Evolutionary conservation across 2,888 invertebrate species (phyloP).

Genomic region (Dilophus febrilis): DNA sequence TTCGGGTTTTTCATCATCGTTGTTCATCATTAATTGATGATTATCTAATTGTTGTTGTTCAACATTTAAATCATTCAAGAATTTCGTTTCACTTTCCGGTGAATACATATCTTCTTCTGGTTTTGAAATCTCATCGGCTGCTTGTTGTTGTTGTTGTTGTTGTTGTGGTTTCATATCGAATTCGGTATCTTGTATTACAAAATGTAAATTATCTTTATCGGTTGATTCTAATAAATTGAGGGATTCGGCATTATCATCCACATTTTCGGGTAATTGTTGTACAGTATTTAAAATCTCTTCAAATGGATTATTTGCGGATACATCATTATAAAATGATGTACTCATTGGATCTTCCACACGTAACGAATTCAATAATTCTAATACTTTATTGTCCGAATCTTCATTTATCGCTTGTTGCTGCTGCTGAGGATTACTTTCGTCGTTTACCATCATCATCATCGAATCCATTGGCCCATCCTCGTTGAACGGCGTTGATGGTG

Average conservation of each 20-base stretch:
- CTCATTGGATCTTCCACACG: constrained; percentile 9
- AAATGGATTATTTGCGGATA: neutral
- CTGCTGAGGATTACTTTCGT: no score
- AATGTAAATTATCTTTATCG: neutral
- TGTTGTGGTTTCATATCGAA: constrained; percentile 1
- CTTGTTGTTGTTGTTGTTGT: neutral
- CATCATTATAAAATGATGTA: constrained; percentile 8
- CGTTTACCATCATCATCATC: no score
- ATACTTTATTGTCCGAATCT: no score
- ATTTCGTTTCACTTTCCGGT: constrained; percentile 4
- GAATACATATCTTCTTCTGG: constrained; percentile 5
- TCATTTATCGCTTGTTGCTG: no score
- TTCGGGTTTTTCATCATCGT: neutral
- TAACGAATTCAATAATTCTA: neutral
- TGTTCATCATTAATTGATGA: neutral
- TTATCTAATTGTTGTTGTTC: neutral
- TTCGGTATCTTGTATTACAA: constrained; percentile 3
- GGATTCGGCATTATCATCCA: constrained; percentile 1
- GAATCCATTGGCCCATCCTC: no score
- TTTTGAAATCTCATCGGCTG: constrained; percentile 3
- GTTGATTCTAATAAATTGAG: neutral
- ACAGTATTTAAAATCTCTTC: constrained; percentile 20
- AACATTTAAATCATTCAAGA: neutral
- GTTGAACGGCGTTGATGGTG: neutral
- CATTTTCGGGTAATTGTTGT: constrained; percentile 19